A percentile compares a stretch with the other conserved stretches of the same genome.
Evolutionary conservation across 2,113 vertebrate species (phyloP).

Genomic region (Furnarius figulus): DNA sequence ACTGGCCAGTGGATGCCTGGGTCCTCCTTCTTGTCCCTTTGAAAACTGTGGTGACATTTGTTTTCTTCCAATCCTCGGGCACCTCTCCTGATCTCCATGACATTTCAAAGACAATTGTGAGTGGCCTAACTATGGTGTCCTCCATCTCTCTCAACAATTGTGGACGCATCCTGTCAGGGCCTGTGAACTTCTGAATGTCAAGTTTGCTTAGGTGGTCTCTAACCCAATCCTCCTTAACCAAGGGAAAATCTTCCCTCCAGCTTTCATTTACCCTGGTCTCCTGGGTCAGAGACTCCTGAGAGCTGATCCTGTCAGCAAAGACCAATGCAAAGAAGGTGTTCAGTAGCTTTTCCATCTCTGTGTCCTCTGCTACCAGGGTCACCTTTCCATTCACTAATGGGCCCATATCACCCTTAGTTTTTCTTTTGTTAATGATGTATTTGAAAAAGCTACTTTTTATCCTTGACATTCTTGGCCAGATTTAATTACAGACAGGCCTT

Average conservation of each 20-base stretch:
- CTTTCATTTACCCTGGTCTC: background rate
- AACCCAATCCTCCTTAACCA: background rate
- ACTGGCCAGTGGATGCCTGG: background rate
- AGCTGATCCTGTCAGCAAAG: background rate
- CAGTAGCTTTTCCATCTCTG: background rate
- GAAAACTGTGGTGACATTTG: rapidly evolving
- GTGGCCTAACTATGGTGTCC: background rate
- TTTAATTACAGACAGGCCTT: background rate
- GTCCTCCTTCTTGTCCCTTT: background rate
- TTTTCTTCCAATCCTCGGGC: background rate
- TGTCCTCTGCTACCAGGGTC: background rate
- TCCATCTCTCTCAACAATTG: rapidly evolving
- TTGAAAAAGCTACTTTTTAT: background rate
- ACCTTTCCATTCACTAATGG: background rate
- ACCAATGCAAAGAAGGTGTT: rapidly evolving
- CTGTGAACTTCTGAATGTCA: too few relatives aligned
- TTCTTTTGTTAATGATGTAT: background rate
- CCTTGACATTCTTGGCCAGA: background rate
- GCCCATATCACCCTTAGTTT: background rate
- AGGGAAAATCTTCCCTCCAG: background rate
- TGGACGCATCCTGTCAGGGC: background rate
- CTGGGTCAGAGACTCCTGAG: background rate
- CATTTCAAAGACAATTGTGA: background rate
- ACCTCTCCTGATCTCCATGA: background rate
- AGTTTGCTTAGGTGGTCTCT: background rate